Evolutionary conservation across 2,797 vertebrate genomes (phyloP), one percentile per base, ranked within the genome.

Genomic region (Nannoperca obscura): DNA sequence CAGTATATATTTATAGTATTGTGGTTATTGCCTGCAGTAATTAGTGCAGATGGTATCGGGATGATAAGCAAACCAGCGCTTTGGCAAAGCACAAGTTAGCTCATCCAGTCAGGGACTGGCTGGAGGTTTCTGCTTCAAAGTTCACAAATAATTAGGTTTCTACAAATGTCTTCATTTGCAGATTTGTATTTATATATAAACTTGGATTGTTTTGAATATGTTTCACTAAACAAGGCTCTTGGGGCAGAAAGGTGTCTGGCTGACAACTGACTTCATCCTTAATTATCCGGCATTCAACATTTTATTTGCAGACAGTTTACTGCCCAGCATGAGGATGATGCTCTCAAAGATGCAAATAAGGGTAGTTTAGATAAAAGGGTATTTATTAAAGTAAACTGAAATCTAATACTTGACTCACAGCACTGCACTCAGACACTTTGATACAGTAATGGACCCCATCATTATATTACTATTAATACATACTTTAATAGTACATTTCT

Each of bases 211-310:
- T 60, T 64, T 62, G 34, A 71, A 54, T 42, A 36, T 12, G 30
- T 22, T 63, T 53, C 1, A 50, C 17, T 76, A 30, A 80, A 86
- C 65, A 22, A 85, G 72, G 46, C 71, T 49, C 58, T 22, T 34
- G 40, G 73, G 59, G 64, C 69, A 46, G 12, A 47, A 57, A 69
- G 40, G 49, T 68, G 57, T 77, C 40, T 8, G 66, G 13, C 74
- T 71, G 1, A 4, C 46, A 15, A 30, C 64, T 19, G 34, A 74
- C 76, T 49, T 46, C 58, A 54, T 76, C 65, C 27, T 62, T 75
- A 68, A 79, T 86, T 88, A 83, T 63, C 57, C 5, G 6, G 14
- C 63, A 47, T 70, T 82, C 63, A 47, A 55, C 71, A 36, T 52
- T 30, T 40, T 71, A 61, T 69, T 68, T 76, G 59, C 40, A 66